A percentile compares a stretch with the other conserved stretches of the same genome.
Evolutionary conservation across 1,140 invertebrate genomes (phyloP).

Genomic region (Aradophagus sp.): DNA sequence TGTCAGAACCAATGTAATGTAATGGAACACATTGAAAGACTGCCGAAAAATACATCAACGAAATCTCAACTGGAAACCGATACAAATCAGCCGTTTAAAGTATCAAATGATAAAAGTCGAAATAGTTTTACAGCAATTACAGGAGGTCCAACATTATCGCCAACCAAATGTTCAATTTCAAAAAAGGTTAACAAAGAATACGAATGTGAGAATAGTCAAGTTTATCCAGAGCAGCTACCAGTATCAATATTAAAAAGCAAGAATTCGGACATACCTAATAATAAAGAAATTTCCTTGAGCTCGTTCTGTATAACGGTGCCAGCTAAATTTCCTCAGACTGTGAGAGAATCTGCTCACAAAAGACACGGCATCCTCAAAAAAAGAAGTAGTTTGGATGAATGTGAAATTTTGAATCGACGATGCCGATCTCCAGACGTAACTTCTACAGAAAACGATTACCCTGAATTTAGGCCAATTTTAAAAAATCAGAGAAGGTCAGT

Average conservation of each 20-base stretch:
- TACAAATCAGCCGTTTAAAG: conserved; percentile 6
- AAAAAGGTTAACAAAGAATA: conserved; percentile 67
- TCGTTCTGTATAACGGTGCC: conserved; percentile 53
- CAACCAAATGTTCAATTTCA: conserved; percentile 63
- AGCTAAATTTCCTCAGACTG: conserved; percentile 72
- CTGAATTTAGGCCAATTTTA: conserved; percentile 80
- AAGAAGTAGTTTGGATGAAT: conserved; percentile 85
- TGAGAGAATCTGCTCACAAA: conserved; percentile 74
- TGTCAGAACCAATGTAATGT: too few relatives aligned
- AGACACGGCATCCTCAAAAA: conserved; percentile 88
- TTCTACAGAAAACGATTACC: conserved; percentile 76
- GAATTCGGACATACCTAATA: conserved; percentile 77
- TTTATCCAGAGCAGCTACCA: conserved; percentile 72
- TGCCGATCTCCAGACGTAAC: conserved; percentile 82
- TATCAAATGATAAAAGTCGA: conserved; percentile 26
- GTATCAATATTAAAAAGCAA: conserved; percentile 89
- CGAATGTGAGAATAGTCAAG: conserved; percentile 50
- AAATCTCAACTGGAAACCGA: conserved; percentile 21
- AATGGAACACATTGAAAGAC: conserved; percentile 29
- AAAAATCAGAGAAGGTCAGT: conserved; percentile 77
- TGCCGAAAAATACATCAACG: conserved; percentile 20
- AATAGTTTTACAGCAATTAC: conserved; percentile 34
- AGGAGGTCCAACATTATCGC: conserved; percentile 51
- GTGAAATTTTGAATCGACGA: conserved; percentile 80
- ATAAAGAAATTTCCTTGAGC: conserved; percentile 71